Conservation (phyloP, 2,113 vertebrate genomes). For the Cyanoramphus novaezelandiae region DNA sequence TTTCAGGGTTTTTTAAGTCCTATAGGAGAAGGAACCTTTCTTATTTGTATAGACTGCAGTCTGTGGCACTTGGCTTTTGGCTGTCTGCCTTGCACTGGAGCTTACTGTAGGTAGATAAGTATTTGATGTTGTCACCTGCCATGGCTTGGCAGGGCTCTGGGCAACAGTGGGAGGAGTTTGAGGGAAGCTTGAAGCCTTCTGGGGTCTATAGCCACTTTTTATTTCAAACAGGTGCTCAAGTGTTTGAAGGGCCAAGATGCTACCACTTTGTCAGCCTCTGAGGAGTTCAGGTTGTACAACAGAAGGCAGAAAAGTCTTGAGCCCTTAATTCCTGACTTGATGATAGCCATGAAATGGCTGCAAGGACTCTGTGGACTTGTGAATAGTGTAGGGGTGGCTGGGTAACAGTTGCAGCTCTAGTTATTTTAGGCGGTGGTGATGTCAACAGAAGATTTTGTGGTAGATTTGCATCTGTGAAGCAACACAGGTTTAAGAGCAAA, state of each 20-base stretch:
- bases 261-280: neutral
- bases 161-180: no score
- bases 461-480: rapidly evolving
- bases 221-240: neutral
- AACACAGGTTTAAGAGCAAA: neutral
- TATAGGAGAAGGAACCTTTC: neutral
- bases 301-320: neutral
- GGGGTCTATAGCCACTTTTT: neutral
- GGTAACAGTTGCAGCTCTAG: neutral
- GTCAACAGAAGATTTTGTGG: neutral
- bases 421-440: neutral
- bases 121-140: neutral
- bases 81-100: neutral
- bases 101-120: neutral
- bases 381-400: neutral
- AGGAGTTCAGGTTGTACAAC: neutral
- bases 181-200: neutral
- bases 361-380: neutral
- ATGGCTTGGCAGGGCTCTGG: neutral
- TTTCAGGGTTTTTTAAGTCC: neutral
- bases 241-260: neutral
- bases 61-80: neutral
- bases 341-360: neutral
- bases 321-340: neutral
- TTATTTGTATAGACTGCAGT: neutral